Base-by-base conservation (phyloP, 2,113 vertebrate species). In the Stictonetta naevosa region DNA sequence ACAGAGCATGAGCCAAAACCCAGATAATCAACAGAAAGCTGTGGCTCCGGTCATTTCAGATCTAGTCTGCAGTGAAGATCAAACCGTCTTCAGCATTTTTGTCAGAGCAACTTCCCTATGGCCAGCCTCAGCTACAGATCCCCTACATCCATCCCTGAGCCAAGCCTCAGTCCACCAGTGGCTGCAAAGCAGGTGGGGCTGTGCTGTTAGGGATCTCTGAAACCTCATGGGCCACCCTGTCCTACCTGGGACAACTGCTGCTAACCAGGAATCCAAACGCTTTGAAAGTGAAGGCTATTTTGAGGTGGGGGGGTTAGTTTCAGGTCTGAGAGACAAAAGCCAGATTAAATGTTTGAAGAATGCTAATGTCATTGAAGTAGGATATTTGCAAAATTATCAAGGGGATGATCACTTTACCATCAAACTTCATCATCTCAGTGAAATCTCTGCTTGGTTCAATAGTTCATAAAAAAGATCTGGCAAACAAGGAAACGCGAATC, bases 91-190 rank as follows among this genome's bases (percentile, higher is more conserved):
- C 50, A 71, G 26, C 3, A 50, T 71, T 78, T 86, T 25, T 25
- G 46, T 53, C 48, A 34, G 38, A 53, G 36, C 66, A 58, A 44
- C 33, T 69, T 55, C 52, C 55, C 28, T 11, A n/a, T 4, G 22
- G 55, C 44, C 25, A 88, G 40, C 38, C 74, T 40, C 50, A 55
- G 63, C 25, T 84, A 53, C 53, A 0, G 8, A 88, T 25, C 28
- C 33, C 12, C 50, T 33, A 8, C 25, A 66, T 17, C 67, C 50
- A 36, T 1, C 26, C 62, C 38, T 73, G 46, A 58, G 31, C 18
- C 0, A 1, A 95, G 14, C 10, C 19, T 10, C 13, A 3, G 11
- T 23, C 40, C 48, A 50, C 36, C 4, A 1, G 2, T 4, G 59
- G 50, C 20, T 59, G 80, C 18, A 71, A 29, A 58, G 16, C 58